Conservation (phyloP, 2,113 vertebrate genomes). For the Erpornis zantholeuca region DNA sequence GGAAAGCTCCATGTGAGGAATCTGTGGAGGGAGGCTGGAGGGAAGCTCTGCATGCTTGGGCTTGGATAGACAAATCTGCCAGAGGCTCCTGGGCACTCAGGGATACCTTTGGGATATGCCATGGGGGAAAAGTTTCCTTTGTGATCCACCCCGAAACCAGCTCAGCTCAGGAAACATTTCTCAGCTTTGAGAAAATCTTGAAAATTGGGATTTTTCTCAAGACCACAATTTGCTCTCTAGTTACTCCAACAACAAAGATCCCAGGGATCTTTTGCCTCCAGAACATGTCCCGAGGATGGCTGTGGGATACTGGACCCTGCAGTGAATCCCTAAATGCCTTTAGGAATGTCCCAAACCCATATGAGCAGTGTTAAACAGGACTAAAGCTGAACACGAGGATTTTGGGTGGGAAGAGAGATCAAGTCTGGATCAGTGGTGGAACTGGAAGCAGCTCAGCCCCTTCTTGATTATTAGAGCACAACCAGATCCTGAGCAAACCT, state of each 20-base stretch:
- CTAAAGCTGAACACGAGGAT: neutral
- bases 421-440: neutral
- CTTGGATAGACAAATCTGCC: neutral
- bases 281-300: neutral
- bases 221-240: rapidly evolving
- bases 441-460: neutral
- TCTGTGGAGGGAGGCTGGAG: neutral
- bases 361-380: rapidly evolving
- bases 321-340: neutral
- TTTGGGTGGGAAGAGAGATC: neutral
- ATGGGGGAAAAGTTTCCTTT: neutral
- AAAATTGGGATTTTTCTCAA: neutral
- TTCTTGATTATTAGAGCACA: neutral
- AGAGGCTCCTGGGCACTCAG: neutral
- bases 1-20: neutral
- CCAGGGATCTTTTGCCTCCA: neutral
- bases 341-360: neutral
- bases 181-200: neutral
- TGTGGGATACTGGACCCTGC: neutral
- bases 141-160: neutral
- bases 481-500: neutral
- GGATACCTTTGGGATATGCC: neutral
- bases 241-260: neutral
- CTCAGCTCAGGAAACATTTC: neutral
- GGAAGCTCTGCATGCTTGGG: neutral